These are phyloP conservation scores for Drosophila prosaltans DNA, from an alignment of 1,140 invertebrate genomes.

Conservation along the genomic window DNA sequence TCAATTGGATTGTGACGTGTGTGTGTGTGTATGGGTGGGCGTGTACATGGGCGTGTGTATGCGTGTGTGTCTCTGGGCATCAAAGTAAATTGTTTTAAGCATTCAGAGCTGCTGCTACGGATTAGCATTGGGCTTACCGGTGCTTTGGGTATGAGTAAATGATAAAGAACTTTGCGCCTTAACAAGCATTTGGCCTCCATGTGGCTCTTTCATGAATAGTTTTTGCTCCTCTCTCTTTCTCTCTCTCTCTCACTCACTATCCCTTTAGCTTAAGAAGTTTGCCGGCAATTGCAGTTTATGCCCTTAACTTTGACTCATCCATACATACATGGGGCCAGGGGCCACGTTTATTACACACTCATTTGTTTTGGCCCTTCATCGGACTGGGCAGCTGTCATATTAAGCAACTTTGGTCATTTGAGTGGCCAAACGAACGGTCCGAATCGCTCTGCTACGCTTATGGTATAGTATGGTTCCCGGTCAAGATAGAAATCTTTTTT, in stretches of 20 bases:
- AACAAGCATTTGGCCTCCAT: slow-evolving; percentile 39
- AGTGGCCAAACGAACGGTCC: slow-evolving; percentile 38
- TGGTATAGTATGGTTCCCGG: slow-evolving; percentile 24
- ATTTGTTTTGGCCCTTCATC: slow-evolving; percentile 61
- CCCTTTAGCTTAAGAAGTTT: slow-evolving; percentile 29
- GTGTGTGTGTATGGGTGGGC: slow-evolving; percentile 5
- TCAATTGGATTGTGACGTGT: slow-evolving; percentile 72
- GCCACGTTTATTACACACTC: slow-evolving; percentile 75
- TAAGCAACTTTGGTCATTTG: slow-evolving; percentile 77
- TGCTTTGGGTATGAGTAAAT: slow-evolving; percentile 35
- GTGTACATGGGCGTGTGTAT: not conserved
- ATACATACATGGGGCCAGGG: not conserved
- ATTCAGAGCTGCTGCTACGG: slow-evolving; percentile 49
- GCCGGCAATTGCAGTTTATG: slow-evolving; percentile 65
- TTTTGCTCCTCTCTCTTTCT: slow-evolving; percentile 13
- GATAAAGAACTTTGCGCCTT: slow-evolving; percentile 69
- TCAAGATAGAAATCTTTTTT: slow-evolving; percentile 81
- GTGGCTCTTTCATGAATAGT: slow-evolving; percentile 25
- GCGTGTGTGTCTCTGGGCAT: slow-evolving; percentile 37
- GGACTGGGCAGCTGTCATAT: slow-evolving; percentile 64
- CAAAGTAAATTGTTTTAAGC: slow-evolving; percentile 82
- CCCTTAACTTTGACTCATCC: slow-evolving; percentile 55
- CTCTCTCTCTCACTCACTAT: no score
- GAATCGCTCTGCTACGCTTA: not conserved
- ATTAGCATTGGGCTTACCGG: slow-evolving; percentile 65